phyloP scores from a whole-genome alignment of 1,140 invertebrate genomes.

The Meloidogyne exigua region DNA sequence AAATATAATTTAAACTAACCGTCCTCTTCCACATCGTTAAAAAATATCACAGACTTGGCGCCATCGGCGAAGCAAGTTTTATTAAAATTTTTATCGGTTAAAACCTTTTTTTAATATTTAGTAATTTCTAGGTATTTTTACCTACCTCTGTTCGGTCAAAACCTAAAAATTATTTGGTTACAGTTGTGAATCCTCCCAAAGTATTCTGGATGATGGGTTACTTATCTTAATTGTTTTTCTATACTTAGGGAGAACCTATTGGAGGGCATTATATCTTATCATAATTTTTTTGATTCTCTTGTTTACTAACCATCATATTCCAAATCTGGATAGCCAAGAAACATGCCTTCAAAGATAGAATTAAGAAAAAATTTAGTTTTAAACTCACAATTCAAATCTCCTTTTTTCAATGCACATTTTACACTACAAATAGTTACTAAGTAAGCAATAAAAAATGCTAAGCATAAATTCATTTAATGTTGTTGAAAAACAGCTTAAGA shows the following conservation, averaged over 20 bases:
- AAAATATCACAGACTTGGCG: constrained; percentile 63
- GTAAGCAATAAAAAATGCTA: not conserved
- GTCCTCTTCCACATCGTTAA: constrained; percentile 64
- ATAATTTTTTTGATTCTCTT: not conserved
- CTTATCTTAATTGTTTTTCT: too few relatives aligned
- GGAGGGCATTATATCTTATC: too few relatives aligned
- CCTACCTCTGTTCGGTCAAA: constrained; percentile 60
- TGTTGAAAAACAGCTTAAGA: not conserved
- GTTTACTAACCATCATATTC: constrained; percentile 57
- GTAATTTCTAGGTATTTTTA: not conserved
- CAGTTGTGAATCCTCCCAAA: too few relatives aligned
- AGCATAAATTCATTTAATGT: not conserved
- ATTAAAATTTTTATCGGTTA: constrained; percentile 63
- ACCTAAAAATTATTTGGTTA: not conserved
- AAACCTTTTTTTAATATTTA: constrained; percentile 30
- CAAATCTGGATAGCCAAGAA: constrained; percentile 62
- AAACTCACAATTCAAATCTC: constrained; percentile 32
- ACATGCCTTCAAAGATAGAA: constrained; percentile 68
- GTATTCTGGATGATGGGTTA: too few relatives aligned
- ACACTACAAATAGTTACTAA: not conserved
- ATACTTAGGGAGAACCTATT: too few relatives aligned
- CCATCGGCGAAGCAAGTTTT: constrained; percentile 63
- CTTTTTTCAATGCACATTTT: constrained; percentile 14
- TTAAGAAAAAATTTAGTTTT: not conserved
- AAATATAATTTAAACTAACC: constrained; percentile 13